Conservation (phyloP, 2,113 vertebrate genomes). For the Atlantisia rogersi region DNA sequence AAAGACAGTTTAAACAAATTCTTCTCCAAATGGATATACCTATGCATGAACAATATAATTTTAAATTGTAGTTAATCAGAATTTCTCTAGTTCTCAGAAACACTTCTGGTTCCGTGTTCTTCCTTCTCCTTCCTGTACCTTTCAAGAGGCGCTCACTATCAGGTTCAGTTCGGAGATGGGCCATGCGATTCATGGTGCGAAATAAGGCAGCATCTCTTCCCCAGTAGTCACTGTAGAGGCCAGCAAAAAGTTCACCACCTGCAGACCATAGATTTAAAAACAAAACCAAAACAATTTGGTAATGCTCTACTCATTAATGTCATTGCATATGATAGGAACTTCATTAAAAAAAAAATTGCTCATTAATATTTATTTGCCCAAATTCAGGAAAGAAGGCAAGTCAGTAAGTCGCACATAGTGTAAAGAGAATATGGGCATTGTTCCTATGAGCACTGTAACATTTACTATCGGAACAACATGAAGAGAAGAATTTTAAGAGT, state of each 20-base stretch:
- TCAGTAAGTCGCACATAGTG: not conserved
- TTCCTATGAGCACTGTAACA: not conserved
- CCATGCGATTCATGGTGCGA: slow-evolving; percentile 78
- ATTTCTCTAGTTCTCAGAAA: not conserved
- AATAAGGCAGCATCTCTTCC: slow-evolving; percentile 91
- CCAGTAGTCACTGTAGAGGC: slow-evolving; percentile 95
- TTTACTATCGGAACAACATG: not conserved
- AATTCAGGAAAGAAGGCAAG: not conserved
- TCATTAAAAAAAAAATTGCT: not conserved
- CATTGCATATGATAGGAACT: not conserved
- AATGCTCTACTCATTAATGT: not conserved
- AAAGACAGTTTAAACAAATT: not conserved
- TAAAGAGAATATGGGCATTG: not conserved
- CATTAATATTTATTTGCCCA: not conserved
- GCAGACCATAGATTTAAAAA: not conserved
- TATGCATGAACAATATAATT: not conserved
- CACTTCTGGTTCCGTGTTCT: not conserved
- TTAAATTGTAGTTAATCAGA: not conserved
- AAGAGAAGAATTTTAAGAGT: not conserved
- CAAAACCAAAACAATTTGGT: not conserved
- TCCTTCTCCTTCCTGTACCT: slow-evolving; percentile 67
- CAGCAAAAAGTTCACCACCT: slow-evolving; percentile 90
- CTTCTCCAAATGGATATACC: not conserved
- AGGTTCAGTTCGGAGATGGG: slow-evolving; percentile 87
- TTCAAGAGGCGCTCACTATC: slow-evolving; percentile 89